Percentiles rank a stretch among this genome's conserved stretches.
Conservation (phyloP, 2,113 vertebrate species). For the Glaucomys volans region DNA sequence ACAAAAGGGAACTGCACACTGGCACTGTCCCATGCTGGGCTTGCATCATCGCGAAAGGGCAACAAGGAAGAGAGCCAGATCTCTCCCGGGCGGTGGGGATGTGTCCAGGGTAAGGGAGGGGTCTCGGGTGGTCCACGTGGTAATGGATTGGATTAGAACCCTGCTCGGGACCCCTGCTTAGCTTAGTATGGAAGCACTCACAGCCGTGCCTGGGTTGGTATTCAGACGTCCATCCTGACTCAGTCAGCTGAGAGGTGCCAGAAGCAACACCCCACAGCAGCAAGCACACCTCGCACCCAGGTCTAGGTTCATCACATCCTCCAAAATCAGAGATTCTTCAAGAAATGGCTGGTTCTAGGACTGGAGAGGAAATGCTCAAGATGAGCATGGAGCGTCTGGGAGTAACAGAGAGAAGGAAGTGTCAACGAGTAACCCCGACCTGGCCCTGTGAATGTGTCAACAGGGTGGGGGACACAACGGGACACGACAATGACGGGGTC, state of each 20-base stretch:
- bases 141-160: neutral
- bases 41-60: too few species aligned
- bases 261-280: neutral
- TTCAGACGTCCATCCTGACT: neutral
- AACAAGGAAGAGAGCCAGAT: too few species aligned
- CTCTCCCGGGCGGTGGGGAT: neutral
- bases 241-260: neutral
- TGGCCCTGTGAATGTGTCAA: too few species aligned
- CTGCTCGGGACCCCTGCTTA: neutral
- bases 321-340: neutral
- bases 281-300: neutral
- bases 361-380: neutral
- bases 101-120: neutral
- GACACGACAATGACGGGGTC: neutral
- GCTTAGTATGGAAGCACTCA: neutral
- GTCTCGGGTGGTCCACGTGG: neutral
- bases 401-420: neutral
- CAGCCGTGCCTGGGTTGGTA: neutral
- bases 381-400: neutral
- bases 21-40: too few species aligned
- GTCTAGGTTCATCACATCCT: neutral
- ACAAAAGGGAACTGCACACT: too few species aligned
- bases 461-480: too few species aligned
- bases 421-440: too few species aligned
- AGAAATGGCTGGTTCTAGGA: neutral